Base-by-base conservation (phyloP, 2,888 invertebrate genomes). In the Philopedon plagiatum region DNA sequence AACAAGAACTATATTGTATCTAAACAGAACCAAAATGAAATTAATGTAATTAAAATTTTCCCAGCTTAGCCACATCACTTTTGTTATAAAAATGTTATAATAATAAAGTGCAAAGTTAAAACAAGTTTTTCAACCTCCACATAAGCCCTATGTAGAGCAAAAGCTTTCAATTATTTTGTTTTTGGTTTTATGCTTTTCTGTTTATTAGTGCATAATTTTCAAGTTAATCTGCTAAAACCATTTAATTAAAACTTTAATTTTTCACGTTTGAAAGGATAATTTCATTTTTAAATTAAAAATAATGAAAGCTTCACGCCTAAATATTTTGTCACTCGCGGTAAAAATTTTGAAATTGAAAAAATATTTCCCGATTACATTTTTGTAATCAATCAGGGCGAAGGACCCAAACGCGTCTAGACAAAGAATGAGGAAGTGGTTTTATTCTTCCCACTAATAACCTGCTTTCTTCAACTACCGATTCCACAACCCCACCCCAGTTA, bases 31-130 rank as follows among this genome's bases (percentile, higher is more conserved):
- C 29, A 68, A 64, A 73, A 60, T 64, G 64, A 73, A 73, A 64
- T 68, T 58, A 68, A 73, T 68, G 68, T 68, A 73, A 73, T 73
- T 68, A 73, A 60, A 60, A 64, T 64, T 73, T 68, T 64, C 54
- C 41, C 44, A 64, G 64, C 64, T 67, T 66, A 39, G 57, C 67
- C 26, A 63, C 66, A 72, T 67, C 58, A 67, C 49, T 62, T 71
- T 37, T 67, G 49, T 72, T 72, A 72, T 67, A 72, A 72, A 72
- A 67, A 67, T 60, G 61, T 72, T 72, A 57, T 67, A 72, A 67
- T 72, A 67, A 66, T 62, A 61, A 61, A 72, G 67, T 67, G 71
- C 46, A 72, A 66, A 54, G 65, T 71, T 71, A 34, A 68, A 62
- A 62, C 21, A 69, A 69, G 56, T 57, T 72, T 63, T 57, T 41